Evolutionary conservation across 2,797 vertebrate genomes (phyloP), one percentile per base, ranked within the genome.

Genomic region (Notolepis coatsorum): DNA sequence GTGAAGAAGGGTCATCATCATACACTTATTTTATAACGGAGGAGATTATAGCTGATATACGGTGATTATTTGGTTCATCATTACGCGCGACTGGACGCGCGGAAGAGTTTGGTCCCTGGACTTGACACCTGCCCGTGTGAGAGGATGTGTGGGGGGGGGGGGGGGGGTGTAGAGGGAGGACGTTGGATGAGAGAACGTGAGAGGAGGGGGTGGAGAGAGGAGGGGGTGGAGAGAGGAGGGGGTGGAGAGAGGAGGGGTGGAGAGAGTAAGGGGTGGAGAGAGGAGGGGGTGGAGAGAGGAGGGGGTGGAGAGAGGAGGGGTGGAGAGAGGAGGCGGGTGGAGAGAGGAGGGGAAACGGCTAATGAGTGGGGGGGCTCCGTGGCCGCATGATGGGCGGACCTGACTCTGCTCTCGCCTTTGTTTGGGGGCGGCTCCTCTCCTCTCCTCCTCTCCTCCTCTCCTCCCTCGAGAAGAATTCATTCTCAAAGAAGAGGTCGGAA

Each of bases 401-500:
- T 59, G 68, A 78, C 70, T 82, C 63, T 61, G 20, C 81, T 80
- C 75, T 80, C 53, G 77, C 60, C 71, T 89, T 85, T 85, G 84
- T 90, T 89, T 87, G 81, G 86, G 91, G 90, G 86, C 80, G 89
- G 84, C 82, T 84, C 82, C 66, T 69, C 65, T 67, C 68, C 63
- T 69, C 52, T 79, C 86, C 90, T 89, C 92, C 69, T 72, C 75
- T 71, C 82, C 91, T 35, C 67, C 68, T 55, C 91, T 84, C 87
- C 79, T 86, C 87, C 90, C 91, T 84, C 75, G n/a, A n/a, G n/a
- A n/a, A n/a, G n/a, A n/a, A n/a, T n/a, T n/a, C n/a, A n/a, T 91
- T 91, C 91, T 86, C 87, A 78, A 88, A 92, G n/a, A n/a, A n/a
- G n/a, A n/a, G n/a, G n/a, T n/a, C n/a, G n/a, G n/a, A n/a, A n/a